Conservation (phyloP, 2,797 vertebrate species). For the Xenops minutus region DNA sequence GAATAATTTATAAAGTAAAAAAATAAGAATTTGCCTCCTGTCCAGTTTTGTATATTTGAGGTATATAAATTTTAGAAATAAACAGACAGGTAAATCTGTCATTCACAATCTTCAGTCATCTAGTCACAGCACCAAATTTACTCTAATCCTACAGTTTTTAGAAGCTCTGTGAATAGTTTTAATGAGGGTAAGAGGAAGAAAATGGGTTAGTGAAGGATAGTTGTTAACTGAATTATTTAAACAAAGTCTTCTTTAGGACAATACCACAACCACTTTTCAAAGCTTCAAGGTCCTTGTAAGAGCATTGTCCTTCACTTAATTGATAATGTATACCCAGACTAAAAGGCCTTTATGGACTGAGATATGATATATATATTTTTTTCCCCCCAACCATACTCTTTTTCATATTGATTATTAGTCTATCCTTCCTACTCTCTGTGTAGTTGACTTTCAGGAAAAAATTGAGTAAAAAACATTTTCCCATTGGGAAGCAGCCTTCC, state of each 20-base stretch:
- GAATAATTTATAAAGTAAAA: background rate
- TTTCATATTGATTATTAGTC: background rate
- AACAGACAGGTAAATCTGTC: background rate
- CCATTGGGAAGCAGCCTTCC: background rate
- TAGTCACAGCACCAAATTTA: background rate
- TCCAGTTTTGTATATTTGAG: background rate
- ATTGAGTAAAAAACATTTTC: background rate
- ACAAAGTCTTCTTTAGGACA: background rate
- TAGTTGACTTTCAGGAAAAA: background rate
- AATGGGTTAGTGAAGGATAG: background rate
- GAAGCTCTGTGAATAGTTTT: background rate
- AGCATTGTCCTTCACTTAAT: background rate
- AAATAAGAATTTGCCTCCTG: background rate
- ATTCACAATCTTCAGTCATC: background rate
- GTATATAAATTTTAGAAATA: background rate
- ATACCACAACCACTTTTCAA: background rate
- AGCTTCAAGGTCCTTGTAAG: background rate
- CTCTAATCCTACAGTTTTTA: background rate
- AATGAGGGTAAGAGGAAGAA: background rate
- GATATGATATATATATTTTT: rapidly evolving
- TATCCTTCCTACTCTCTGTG: background rate
- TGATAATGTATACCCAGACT: background rate
- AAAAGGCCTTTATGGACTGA: background rate
- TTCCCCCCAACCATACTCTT: background rate
- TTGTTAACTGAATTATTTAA: background rate